Evolutionary conservation across 2,113 vertebrate genomes (phyloP).

Genomic region (Enhydra lutris): DNA sequence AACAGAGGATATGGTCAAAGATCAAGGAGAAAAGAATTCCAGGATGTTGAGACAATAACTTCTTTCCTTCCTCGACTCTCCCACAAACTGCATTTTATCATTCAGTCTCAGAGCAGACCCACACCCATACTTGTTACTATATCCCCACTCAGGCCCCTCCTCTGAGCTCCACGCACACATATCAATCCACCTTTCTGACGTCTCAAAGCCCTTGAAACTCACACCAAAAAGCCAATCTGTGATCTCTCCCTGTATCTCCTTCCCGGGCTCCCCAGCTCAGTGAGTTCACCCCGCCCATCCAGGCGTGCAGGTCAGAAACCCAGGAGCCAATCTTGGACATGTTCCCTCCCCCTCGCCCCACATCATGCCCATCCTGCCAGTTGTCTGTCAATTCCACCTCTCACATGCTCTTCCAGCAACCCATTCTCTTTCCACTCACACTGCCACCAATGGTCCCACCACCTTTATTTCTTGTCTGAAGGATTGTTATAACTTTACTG

Average conservation of each 20-base stretch:
- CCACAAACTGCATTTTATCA: not conserved
- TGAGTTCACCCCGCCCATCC: too few relatives aligned
- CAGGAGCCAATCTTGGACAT: not conserved
- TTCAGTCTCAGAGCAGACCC: not conserved
- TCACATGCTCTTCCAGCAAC: not conserved
- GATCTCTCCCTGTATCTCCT: not conserved
- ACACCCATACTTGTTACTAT: not conserved
- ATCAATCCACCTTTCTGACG: not conserved
- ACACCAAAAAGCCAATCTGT: not conserved
- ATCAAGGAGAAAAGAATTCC: not conserved
- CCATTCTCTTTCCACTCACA: not conserved
- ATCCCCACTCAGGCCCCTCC: not conserved
- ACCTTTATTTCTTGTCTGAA: not conserved
- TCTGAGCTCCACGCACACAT: not conserved
- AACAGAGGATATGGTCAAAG: not conserved
- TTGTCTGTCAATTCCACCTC: not conserved
- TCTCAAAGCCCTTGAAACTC: not conserved
- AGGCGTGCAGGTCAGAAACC: not conserved
- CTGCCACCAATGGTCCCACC: not conserved
- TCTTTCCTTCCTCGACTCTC: not conserved
- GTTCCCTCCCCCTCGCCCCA: not conserved
- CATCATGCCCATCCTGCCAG: not conserved
- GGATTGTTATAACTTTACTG: not conserved
- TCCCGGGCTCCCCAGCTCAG: not conserved
- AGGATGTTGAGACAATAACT: not conserved